Evolutionary conservation across 2,113 vertebrate genomes (phyloP).

Genomic region (Leiothrix lutea): DNA sequence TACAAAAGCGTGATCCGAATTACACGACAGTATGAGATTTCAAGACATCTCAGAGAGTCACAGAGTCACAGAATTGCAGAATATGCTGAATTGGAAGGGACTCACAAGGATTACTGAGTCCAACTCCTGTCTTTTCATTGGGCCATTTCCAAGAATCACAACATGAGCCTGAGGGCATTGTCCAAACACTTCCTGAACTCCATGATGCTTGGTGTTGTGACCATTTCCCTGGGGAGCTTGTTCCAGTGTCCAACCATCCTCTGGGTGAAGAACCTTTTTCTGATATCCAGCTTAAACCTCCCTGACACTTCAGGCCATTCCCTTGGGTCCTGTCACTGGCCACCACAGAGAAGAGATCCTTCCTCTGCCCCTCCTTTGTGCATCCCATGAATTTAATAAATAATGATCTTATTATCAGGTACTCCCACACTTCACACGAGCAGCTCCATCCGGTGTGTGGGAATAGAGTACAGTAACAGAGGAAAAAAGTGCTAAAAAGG

Average conservation of each 20-base stretch:
- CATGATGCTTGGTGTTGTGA: background rate
- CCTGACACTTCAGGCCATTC: background rate
- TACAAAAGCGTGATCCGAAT: background rate
- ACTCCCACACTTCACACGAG: background rate
- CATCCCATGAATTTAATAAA: background rate
- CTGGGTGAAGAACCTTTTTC: background rate
- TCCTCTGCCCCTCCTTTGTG: background rate
- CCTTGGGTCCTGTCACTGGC: background rate
- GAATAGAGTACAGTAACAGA: background rate
- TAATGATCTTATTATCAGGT: background rate
- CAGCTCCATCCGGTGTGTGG: background rate
- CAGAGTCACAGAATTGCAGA: background rate
- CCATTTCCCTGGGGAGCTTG: background rate
- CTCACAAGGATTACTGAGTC: rapidly evolving
- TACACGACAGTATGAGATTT: background rate
- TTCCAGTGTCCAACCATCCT: background rate
- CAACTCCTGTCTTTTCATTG: background rate
- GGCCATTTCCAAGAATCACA: background rate
- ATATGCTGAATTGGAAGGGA: background rate
- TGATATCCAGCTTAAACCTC: background rate
- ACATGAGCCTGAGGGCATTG: background rate
- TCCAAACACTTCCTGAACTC: background rate
- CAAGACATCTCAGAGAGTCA: background rate
- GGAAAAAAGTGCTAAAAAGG: background rate
- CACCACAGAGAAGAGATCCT: background rate